Evolutionary conservation across 2,888 invertebrate species (phyloP).

Genomic region (Pristionchus japonicus): DNA sequence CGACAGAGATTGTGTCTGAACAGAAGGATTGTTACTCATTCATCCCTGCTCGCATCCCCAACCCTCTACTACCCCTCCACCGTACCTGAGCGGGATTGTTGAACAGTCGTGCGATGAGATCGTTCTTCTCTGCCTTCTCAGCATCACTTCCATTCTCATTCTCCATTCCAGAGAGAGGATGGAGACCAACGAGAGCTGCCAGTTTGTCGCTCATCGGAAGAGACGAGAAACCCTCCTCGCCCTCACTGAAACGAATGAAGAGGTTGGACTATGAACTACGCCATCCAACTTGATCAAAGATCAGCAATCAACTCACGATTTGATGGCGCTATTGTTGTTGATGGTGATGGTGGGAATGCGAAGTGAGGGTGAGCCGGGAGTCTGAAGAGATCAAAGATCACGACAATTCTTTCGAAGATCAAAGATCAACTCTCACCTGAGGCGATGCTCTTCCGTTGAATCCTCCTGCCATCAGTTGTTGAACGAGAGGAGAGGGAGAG

Average conservation of each 20-base stretch:
- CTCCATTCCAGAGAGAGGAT: constrained; percentile 45
- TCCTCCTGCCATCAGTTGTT: constrained; percentile 56
- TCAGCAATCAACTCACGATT: not conserved
- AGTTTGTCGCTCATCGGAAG: constrained; percentile 61
- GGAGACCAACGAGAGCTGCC: constrained; percentile 64
- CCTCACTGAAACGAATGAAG: constrained; percentile 46
- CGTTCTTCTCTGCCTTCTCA: not conserved
- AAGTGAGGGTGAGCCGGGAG: constrained; percentile 34
- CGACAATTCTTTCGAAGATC: not conserved
- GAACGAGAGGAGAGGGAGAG: constrained; percentile 58
- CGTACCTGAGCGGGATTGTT: constrained; percentile 19
- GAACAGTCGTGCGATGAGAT: constrained; percentile 34
- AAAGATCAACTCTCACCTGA: constrained; percentile 5
- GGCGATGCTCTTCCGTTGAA: constrained; percentile 31
- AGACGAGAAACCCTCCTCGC: constrained; percentile 25
- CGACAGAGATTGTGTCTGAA: constrained; percentile 23
- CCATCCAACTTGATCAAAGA: not conserved
- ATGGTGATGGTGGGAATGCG: constrained; percentile 33
- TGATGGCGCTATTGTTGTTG: constrained; percentile 42
- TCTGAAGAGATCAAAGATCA: constrained; percentile 24
- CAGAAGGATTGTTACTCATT: not conserved
- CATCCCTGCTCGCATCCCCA: not conserved
- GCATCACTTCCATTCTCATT: constrained; percentile 21
- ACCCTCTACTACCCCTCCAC: not conserved
- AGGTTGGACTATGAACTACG: not conserved